These are phyloP conservation scores for Hydrozoanthus gracilis DNA, from an alignment of 92 coral and sea anemone genomes.

Conservation along the genomic window DNA sequence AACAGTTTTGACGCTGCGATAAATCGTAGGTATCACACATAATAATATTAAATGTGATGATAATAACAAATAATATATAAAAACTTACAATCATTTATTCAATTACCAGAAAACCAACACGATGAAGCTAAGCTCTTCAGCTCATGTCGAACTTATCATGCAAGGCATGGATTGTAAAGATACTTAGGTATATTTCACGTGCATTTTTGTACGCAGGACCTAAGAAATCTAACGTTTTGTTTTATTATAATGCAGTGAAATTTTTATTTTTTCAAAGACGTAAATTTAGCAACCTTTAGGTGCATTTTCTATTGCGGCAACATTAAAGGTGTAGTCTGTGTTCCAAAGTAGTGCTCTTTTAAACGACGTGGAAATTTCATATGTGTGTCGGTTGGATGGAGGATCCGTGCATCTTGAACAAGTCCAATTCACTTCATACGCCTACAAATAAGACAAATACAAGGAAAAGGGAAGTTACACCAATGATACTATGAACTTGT, in stretches of 20 bases:
- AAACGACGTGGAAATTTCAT: neutral
- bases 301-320: neutral
- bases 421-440: constrained; percentile 13
- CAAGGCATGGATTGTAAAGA: too few relatives aligned
- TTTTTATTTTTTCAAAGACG: neutral
- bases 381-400: neutral
- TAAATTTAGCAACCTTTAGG: neutral
- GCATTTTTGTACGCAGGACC: too few relatives aligned
- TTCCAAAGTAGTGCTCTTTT: neutral
- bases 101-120: too few relatives aligned
- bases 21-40: too few relatives aligned
- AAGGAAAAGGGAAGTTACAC: neutral
- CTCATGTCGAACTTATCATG: too few relatives aligned
- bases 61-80: too few relatives aligned
- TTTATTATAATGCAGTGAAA: neutral
- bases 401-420: constrained; percentile 7
- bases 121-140: too few relatives aligned
- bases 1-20: too few relatives aligned
- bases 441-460: neutral
- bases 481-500: too few relatives aligned
- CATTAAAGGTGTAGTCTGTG: constrained; percentile 1
- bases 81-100: too few relatives aligned
- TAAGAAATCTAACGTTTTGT: neutral
- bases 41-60: too few relatives aligned
- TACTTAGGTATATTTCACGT: too few relatives aligned